Conservation (phyloP, 1,140 invertebrate genomes). For the Ruditapes philippinarum region DNA sequence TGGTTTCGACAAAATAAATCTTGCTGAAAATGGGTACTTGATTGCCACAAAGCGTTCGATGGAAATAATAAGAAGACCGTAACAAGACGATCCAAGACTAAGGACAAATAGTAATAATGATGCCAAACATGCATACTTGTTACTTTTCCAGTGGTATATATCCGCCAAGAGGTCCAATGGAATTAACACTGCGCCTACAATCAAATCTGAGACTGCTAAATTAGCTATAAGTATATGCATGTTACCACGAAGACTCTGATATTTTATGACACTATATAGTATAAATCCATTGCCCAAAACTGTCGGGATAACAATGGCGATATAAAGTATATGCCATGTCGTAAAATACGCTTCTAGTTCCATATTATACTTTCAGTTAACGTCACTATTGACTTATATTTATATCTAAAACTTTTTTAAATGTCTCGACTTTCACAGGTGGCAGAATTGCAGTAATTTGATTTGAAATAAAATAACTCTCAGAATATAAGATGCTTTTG, state of each 20-base stretch:
- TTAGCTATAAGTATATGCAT: constrained; percentile 32
- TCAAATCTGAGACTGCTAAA: constrained; percentile 41
- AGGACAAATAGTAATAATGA: neutral
- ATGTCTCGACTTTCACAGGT: no score
- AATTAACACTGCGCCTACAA: constrained; percentile 15
- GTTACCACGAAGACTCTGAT: neutral
- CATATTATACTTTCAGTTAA: no score
- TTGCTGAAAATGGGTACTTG: neutral
- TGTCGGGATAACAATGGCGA: constrained; percentile 21
- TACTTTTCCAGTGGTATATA: neutral
- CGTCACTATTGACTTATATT: no score
- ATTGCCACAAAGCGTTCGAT: constrained; percentile 38
- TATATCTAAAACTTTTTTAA: no score
- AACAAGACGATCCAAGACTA: constrained; percentile 10
- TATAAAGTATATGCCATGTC: constrained; percentile 19
- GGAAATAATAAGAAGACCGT: constrained; percentile 25
- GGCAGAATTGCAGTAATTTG: no score
- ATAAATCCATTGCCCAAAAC: constrained; percentile 43
- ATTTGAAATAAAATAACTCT: no score
- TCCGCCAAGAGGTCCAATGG: constrained; percentile 4
- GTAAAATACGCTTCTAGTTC: constrained; percentile 1
- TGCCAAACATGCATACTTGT: constrained; percentile 20
- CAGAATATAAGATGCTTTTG: no score
- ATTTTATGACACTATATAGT: constrained; percentile 18
- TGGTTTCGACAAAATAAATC: neutral